These are phyloP conservation scores for Meta bourneti DNA, from an alignment of 2,888 invertebrate species.

Conservation along the genomic window DNA sequence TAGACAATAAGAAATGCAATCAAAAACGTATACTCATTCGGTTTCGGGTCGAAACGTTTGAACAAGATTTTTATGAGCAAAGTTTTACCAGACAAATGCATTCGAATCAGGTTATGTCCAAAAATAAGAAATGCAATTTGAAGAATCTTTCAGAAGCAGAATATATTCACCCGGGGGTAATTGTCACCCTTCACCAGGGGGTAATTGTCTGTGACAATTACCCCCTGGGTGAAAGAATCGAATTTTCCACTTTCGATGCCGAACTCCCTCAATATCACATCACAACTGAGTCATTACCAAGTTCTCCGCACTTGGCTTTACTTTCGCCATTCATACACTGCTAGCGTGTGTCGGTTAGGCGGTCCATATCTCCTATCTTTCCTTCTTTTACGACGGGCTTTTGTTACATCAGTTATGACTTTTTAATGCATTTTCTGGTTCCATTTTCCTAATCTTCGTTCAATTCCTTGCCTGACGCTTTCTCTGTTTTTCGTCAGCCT, in stretches of 20 bases:
- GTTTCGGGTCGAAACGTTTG: no score
- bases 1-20: no score
- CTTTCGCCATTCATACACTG: background rate
- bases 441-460: background rate
- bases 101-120: no score
- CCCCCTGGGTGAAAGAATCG: background rate
- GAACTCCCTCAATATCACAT: no score
- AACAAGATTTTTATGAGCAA: no score
- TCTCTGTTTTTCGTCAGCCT: background rate
- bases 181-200: no score
- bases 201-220: background rate
- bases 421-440: conserved; percentile 15
- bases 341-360: background rate
- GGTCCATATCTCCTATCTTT: conserved; percentile 11
- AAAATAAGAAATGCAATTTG: no score
- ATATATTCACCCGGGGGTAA: no score
- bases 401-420: conserved; percentile 11
- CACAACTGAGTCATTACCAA: conserved; percentile 19
- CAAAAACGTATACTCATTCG: no score
- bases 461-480: background rate
- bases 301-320: background rate
- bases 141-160: no score
- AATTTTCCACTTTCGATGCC: no score
- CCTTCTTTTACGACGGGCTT: conserved; percentile 8
- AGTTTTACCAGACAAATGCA: no score